Conservation (phyloP, 2,113 vertebrate genomes). For the Eolophus roseicapilla region DNA sequence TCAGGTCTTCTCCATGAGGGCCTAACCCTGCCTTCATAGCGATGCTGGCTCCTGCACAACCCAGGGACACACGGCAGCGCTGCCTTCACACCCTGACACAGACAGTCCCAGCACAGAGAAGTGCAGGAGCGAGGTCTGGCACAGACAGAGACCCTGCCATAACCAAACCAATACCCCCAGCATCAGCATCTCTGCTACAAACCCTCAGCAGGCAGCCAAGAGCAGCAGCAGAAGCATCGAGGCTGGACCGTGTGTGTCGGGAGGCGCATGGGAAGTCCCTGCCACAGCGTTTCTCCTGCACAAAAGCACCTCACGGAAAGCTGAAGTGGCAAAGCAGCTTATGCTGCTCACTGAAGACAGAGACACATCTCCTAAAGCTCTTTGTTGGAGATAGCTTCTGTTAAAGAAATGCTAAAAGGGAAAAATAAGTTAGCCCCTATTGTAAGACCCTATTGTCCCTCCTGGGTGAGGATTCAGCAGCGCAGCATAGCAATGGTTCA, state of each 20-base stretch:
- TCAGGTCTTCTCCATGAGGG: not conserved
- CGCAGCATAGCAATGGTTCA: fast-evolving
- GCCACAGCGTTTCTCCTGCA: not conserved
- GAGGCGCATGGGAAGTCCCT: fast-evolving
- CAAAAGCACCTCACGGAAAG: fast-evolving
- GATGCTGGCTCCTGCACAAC: not conserved
- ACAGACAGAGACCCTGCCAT: not conserved
- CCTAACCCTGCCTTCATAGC: not conserved
- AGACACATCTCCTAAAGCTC: not conserved
- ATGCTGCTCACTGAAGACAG: not conserved
- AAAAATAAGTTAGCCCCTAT: not conserved
- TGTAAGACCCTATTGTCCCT: not conserved
- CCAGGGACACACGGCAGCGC: fast-evolving
- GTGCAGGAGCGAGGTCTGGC: not conserved
- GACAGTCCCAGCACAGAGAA: fast-evolving
- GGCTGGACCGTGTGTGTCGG: not conserved
- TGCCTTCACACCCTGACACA: not conserved
- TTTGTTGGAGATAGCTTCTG: not conserved
- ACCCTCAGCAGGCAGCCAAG: not conserved
- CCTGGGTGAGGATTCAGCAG: not conserved
- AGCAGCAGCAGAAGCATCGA: not conserved
- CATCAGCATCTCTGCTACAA: not conserved
- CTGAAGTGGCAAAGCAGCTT: not conserved
- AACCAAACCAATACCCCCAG: not conserved
- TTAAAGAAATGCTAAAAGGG: not conserved